Base-by-base conservation (phyloP, 1,140 invertebrate genomes). In the Conus betulinus region DNA sequence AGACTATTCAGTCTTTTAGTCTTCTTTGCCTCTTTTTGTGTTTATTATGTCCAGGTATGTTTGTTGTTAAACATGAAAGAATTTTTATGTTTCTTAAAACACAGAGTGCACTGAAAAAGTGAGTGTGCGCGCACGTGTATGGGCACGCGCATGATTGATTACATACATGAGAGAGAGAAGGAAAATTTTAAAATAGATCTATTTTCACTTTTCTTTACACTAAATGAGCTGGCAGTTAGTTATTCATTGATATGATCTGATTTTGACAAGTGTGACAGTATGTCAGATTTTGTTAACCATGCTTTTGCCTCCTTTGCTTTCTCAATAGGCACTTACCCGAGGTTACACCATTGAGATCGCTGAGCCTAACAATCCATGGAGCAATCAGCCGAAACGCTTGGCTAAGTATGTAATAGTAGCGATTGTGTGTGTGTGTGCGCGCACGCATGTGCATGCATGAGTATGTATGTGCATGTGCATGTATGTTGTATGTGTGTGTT, bases 281-380 rank as follows among this genome's bases (percentile, higher is more conserved):
- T 74, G 67, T 74, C 57, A 60, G 8, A 60, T 15, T 60, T 60
- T 60, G 57, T 60, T 71, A 17, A 71, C 6, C 20, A 71, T 71
- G 11, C 20, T 20, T 71, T 71, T 63, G 60, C 39, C 57, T 60
- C 6, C 6, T 20, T 13, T 71, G 67, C 20, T 71, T 71, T 71
- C 11, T 67, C 89, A 90, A 87, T 81, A 94, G 93, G 97, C 96
- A 27, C 87, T 95, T 63, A 89, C 96, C 67, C 95, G 96, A 95
- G 97, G 97, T 6, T 99, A 99, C 94, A 93, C 96, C 52, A 94
- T 98, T 51, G 96, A 97, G 93, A 95, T 98, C 15, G 71, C 98
- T 1, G 98, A 98, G 94, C 97, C 97, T 0, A 95, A 96, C 51
- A 98, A 97, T 0, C 93, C 95, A 6, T 98, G 98, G 98, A 96